Base-by-base conservation (phyloP, 2,113 vertebrate genomes). In the Leptosomus discolor region DNA sequence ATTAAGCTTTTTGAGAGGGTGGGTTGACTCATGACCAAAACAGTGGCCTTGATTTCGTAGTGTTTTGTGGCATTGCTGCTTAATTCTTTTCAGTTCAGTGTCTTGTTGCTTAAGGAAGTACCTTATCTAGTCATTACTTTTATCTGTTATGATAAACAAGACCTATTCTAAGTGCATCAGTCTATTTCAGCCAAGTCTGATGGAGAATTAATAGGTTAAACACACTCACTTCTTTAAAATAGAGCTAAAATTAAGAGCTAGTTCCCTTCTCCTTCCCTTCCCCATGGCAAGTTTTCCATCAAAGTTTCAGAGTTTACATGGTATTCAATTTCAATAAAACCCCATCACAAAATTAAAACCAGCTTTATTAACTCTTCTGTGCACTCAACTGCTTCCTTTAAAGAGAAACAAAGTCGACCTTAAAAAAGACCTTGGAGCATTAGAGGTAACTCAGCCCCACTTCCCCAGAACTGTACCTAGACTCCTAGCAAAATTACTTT, bases 201-300 rank as follows among this genome's bases (percentile, higher is more conserved):
- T 19, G 39, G 56, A 78, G 61, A 87, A 63, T 58, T 85, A 74
- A 84, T 48, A 56, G 87, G 48, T 92, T 86, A 79, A 94, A 82
- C 24, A 43, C 48, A 43, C 12, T 71, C 26, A 45, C 14, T 34
- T 89, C 30, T 67, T 78, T 64, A 88, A 94, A 91, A 78, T 2
- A 73, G n/a, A 57, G 4, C 41, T 86, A 12, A 51, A 58, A 56
- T 75, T 20, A 8, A 46, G 60, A 74, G 70, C 74, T n/a, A 54
- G 22, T 50, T 84, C 24, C 6, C 23, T 6, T 80, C 73, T 68
- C 58, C 24, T 80, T 85, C 48, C 21, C 29, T 93, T 74, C n/a
- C 26, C 22, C 29, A 58, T 18, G 82, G 60, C 29, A 93, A 70
- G 37, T 51, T 65, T 90, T 64, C 57, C 12, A 80, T 45, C 54